A percentile compares a stretch with the other conserved stretches of the same genome.
Conservation (phyloP, 2,888 invertebrate species). For the Danaus chrysippus region DNA sequence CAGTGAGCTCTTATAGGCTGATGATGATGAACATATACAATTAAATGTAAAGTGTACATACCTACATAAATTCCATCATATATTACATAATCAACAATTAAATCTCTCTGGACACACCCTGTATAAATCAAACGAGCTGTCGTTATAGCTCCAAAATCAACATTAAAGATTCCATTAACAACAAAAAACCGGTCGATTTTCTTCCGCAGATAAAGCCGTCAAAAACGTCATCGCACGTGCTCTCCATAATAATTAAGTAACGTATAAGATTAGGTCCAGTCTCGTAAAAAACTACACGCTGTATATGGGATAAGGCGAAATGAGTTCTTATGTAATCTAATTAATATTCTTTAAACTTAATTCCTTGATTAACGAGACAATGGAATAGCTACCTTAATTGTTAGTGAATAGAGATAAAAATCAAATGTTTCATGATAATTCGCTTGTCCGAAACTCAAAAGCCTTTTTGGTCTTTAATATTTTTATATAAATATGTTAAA, state of each 20-base stretch:
- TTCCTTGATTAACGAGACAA: too few species aligned
- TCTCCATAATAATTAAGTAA: constrained; percentile 24
- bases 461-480: too few species aligned
- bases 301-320: neutral
- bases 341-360: too few species aligned
- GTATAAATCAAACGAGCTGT: constrained; percentile 6
- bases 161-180: constrained; percentile 38
- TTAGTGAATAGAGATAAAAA: too few species aligned
- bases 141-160: constrained; percentile 25
- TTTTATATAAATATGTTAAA: too few species aligned
- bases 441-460: too few species aligned
- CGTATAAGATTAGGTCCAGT: neutral
- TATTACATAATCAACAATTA: neutral
- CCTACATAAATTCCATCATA: neutral
- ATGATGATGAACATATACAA: too few species aligned
- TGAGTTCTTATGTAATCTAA: neutral
- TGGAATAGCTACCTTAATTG: too few species aligned
- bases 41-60: neutral
- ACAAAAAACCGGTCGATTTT: constrained; percentile 35
- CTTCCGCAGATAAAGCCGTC: constrained; percentile 38
- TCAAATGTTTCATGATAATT: too few species aligned
- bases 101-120: neutral
- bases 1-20: too few species aligned
- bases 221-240: constrained; percentile 32
- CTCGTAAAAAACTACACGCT: neutral